These are phyloP conservation scores for Syrmaticus mikado DNA, from an alignment of 2,113 vertebrate genomes.

Conservation along the genomic window DNA sequence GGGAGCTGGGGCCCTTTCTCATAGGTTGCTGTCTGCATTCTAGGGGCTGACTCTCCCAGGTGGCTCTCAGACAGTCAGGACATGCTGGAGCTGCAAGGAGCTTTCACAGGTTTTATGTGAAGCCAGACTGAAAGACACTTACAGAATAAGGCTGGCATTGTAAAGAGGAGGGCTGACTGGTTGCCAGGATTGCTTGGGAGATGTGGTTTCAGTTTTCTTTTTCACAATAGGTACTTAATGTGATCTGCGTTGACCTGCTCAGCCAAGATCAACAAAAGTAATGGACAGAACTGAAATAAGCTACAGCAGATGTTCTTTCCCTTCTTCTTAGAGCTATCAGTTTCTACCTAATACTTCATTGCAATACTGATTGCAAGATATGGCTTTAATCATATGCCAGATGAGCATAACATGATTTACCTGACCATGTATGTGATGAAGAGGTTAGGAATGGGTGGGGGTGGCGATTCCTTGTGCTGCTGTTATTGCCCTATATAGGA, in stretches of 20 bases:
- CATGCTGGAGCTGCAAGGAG: neutral
- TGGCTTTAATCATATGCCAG: neutral
- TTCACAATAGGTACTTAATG: neutral
- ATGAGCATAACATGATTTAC: neutral
- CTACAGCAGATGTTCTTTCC: neutral
- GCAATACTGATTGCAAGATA: neutral
- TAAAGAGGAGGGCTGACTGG: neutral
- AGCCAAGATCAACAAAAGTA: neutral
- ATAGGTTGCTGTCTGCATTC: neutral
- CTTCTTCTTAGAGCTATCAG: neutral
- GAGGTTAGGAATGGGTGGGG: slow-evolving; percentile 38
- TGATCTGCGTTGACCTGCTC: neutral
- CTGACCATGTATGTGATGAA: neutral
- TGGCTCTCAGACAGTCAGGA: neutral
- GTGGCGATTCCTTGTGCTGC: neutral
- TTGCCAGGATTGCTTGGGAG: neutral
- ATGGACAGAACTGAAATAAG: neutral
- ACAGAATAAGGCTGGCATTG: neutral
- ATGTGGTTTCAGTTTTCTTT: slow-evolving; percentile 33
- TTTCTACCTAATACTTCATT: neutral
- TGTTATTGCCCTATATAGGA: slow-evolving; percentile 14
- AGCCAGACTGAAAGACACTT: neutral
- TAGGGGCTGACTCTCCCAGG: neutral
- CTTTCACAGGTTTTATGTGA: neutral
- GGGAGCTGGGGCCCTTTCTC: neutral